Percentiles rank a stretch among this genome's conserved stretches.
phyloP scores from a whole-genome alignment of 2,113 vertebrate species.

The Tupaia chinensis region DNA sequence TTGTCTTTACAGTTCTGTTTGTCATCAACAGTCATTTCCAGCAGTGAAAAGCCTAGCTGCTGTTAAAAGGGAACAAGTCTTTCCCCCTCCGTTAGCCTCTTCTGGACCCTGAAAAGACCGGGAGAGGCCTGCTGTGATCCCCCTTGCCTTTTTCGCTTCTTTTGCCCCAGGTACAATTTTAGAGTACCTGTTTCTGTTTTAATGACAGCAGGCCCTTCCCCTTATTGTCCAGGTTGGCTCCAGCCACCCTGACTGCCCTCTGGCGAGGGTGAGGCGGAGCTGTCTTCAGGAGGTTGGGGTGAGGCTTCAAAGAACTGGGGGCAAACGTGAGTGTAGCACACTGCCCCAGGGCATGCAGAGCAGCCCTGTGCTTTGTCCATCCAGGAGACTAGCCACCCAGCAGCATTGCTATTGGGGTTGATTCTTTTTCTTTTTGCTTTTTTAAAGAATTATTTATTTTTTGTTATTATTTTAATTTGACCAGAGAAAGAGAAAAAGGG shows the following conservation, averaged over 20 bases:
- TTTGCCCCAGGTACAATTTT: slow-evolving; percentile 41
- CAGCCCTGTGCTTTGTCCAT: background rate
- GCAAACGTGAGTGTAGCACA: background rate
- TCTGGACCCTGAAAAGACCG: slow-evolving; percentile 27
- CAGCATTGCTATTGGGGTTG: background rate
- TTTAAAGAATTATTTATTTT: too few species aligned
- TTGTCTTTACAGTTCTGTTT: slow-evolving; percentile 56
- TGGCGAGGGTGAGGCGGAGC: background rate
- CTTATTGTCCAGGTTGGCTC: background rate
- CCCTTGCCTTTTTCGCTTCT: slow-evolving; percentile 58
- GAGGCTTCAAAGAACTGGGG: background rate
- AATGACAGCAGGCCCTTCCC: background rate
- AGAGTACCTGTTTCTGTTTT: background rate
- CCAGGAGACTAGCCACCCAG: background rate
- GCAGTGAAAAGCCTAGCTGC: slow-evolving; percentile 58
- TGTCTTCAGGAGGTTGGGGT: background rate
- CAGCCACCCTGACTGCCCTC: background rate
- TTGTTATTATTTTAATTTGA: too few species aligned
- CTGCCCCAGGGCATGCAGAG: background rate
- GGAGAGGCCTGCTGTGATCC: background rate
- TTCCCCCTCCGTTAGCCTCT: background rate
- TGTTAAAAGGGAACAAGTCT: slow-evolving; percentile 58
- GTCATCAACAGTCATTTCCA: slow-evolving; percentile 51
- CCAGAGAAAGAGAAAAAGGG: too few species aligned
- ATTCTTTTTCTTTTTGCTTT: too few species aligned